Base-by-base conservation (phyloP, 2,113 vertebrate genomes). In the Progne subis region DNA sequence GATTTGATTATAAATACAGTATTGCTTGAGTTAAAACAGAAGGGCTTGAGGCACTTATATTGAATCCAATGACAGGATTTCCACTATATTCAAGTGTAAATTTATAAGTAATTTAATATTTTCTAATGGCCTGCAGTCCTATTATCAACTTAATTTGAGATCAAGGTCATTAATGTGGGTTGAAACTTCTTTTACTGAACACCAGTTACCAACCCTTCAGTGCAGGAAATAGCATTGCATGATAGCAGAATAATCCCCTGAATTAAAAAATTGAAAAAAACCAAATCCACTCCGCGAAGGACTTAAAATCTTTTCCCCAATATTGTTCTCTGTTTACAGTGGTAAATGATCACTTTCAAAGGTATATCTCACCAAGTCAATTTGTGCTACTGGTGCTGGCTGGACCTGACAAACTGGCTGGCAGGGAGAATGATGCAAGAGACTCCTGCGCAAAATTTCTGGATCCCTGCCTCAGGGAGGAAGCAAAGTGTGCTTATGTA, bases 401-500 rank as follows among this genome's bases (percentile, higher is more conserved):
- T 91, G 43, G 78, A 88, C 70, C 57, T 32, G 86, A 50, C 53
- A 89, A 90, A 90, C 65, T 71, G 60, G 67, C 68, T 79, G 15
- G 19, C 0, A 2, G 60, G 49, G 17, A 63, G 41, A 32, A 90
- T 85, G 82, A 79, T 2, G 21, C 59, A 82, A 94, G 50, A 90
- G 34, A 26, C 37, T 89, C 47, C 44, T 0, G 0, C 77, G 75
- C 44, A 94, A 71, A 80, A 61, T 50, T 71, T 86, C 49, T 94
- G 70, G 43, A 88, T 88, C 70, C 47, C 63, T 90, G 77, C 88
- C 91, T 81, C 57, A 26, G 52, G 49, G 65, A 94, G 70, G 92
- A 95, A 94, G 56, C n/a, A 92, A 92, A 69, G 24, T 84, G 52
- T 88, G 78, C 63, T 95, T 84, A 92, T 50, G 59, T 39, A 82